Conservation (phyloP, 2,888 invertebrate species). For the Tetragnatha montana region DNA sequence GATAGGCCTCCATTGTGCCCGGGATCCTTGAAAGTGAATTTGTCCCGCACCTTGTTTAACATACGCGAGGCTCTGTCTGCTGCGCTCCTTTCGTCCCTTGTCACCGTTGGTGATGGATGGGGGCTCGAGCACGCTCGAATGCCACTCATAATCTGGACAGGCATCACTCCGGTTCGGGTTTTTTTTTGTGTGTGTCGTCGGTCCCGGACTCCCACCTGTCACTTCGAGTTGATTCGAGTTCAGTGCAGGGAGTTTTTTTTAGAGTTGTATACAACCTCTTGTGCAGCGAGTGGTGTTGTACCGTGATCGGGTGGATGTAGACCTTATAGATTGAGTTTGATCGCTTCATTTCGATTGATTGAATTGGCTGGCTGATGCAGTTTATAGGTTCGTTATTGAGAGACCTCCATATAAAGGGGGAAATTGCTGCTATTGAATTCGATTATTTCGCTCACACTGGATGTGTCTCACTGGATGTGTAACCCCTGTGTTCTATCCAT, state of each 20-base stretch:
- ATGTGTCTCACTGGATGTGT: no score
- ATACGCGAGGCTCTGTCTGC: slow-evolving; percentile 1
- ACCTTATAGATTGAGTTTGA: no score
- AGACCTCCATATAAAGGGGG: no score
- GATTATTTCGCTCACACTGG: no score
- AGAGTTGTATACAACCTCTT: no score
- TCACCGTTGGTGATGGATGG: slow-evolving; percentile 43
- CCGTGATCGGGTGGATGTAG: no score
- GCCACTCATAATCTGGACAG: slow-evolving; percentile 44
- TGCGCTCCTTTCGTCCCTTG: slow-evolving; percentile 31
- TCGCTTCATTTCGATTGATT: no score
- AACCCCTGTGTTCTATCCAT: no score
- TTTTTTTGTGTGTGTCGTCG: neutral
- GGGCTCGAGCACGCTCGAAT: slow-evolving; percentile 3
- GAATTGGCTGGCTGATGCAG: no score
- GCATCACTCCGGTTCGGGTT: slow-evolving; percentile 13
- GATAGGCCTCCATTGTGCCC: slow-evolving; percentile 26
- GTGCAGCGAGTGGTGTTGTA: no score
- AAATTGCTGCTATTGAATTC: no score
- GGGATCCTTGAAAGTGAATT: slow-evolving; percentile 59
- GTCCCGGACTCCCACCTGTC: slow-evolving; percentile 9
- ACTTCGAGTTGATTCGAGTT: slow-evolving; percentile 8
- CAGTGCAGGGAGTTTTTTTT: neutral
- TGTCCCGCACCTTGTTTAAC: slow-evolving; percentile 55
- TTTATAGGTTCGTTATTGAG: no score